Percentiles rank a stretch among this genome's conserved stretches.
Evolutionary conservation across 2,888 invertebrate species (phyloP).

Genomic region (Myopa tessellatipennis): DNA sequence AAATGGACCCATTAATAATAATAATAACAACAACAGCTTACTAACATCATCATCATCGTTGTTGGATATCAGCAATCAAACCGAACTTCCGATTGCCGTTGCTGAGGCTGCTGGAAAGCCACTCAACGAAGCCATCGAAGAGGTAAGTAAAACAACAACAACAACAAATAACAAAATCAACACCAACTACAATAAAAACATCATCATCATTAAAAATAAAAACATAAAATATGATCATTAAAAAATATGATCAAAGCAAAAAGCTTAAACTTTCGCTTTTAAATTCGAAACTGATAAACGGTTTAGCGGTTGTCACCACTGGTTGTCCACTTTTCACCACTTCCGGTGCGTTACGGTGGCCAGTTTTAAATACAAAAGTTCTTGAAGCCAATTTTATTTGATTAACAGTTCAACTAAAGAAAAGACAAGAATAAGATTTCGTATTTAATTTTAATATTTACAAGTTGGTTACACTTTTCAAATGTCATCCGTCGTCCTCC

Average conservation of each 20-base stretch:
- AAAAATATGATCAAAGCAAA: background rate
- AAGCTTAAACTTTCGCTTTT: background rate
- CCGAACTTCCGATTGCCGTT: conserved; percentile 65
- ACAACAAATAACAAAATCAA: background rate
- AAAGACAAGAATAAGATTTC: too few relatives aligned
- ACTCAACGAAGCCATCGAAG: conserved; percentile 66
- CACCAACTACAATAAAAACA: background rate
- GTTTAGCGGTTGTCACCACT: too few relatives aligned
- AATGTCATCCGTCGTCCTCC: too few relatives aligned
- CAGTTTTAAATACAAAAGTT: too few relatives aligned
- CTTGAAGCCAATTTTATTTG: too few relatives aligned
- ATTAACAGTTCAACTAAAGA: too few relatives aligned
- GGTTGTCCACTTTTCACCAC: too few relatives aligned
- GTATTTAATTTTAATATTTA: too few relatives aligned
- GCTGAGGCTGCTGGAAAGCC: conserved; percentile 67
- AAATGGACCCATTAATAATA: conserved; percentile 43
- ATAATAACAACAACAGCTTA: conserved; percentile 55
- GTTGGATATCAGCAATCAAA: conserved; percentile 31
- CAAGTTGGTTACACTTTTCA: too few relatives aligned
- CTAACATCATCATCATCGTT: conserved; percentile 50
- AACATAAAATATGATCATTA: background rate
- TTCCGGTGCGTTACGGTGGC: too few relatives aligned
- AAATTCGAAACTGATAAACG: background rate
- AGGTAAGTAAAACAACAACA: conserved; percentile 56
- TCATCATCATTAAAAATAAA: background rate